Conservation (phyloP, 2,113 vertebrate genomes). For the Nematolebias whitei region DNA sequence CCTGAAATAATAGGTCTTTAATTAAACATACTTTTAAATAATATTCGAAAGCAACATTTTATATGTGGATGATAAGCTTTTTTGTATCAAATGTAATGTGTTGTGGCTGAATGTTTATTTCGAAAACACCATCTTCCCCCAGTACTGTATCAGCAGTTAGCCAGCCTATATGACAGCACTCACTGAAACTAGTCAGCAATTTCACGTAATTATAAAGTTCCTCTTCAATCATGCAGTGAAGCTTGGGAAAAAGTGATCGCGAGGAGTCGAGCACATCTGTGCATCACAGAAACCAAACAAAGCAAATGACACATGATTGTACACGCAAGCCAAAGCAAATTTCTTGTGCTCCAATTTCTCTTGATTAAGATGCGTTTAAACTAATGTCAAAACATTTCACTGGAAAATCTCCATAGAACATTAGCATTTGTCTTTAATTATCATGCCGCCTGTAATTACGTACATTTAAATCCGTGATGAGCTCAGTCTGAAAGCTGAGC, state of each 20-base stretch:
- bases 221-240: constrained; percentile 42
- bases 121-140: constrained; percentile 28
- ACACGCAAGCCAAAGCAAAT: constrained; percentile 39
- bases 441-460: constrained; percentile 55
- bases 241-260: constrained; percentile 51
- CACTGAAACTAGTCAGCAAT: constrained; percentile 49
- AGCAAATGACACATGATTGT: constrained; percentile 46
- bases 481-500: constrained; percentile 31
- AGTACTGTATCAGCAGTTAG: constrained; percentile 24
- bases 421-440: constrained; percentile 60
- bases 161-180: neutral
- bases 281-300: constrained; percentile 35
- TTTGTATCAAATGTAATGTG: neutral
- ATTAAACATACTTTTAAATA: no score
- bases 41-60: no score
- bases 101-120: constrained; percentile 25
- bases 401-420: constrained; percentile 50
- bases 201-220: constrained; percentile 58
- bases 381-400: constrained; percentile 44
- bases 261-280: constrained; percentile 59
- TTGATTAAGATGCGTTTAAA: constrained; percentile 51
- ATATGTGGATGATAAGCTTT: no score
- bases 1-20: no score
- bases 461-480: constrained; percentile 65
- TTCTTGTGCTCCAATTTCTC: constrained; percentile 36